Evolutionary conservation across 2,797 vertebrate species (phyloP).

Genomic region (Periophthalmus magnuspinnatus): DNA sequence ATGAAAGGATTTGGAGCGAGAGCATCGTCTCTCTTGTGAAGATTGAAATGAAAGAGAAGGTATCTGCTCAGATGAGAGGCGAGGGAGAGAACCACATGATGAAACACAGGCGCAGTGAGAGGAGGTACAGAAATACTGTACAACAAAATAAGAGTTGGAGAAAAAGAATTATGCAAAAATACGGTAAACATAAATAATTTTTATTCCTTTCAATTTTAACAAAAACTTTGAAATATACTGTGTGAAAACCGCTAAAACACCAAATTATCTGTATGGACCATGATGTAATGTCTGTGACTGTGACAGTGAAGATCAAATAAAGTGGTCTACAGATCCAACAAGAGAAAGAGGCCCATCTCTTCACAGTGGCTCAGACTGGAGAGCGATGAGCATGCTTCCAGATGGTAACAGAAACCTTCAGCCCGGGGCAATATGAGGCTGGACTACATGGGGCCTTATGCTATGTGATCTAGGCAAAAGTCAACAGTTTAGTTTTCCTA

Average conservation of each 20-base stretch:
- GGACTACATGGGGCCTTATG: constrained; percentile 59
- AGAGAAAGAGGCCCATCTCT: background rate
- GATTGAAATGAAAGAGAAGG: constrained; percentile 68
- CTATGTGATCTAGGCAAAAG: constrained; percentile 71
- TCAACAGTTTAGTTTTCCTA: constrained; percentile 76
- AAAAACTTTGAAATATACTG: background rate
- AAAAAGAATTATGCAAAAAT: constrained; percentile 4
- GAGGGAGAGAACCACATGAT: constrained; percentile 47
- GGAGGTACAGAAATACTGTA: constrained; percentile 27
- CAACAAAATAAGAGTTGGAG: constrained; percentile 4
- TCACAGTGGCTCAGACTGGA: constrained; percentile 15
- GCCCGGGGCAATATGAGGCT: constrained; percentile 58
- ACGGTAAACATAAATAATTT: background rate
- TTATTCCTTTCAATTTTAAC: background rate
- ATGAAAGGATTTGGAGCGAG: constrained; percentile 75
- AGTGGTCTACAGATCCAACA: constrained; percentile 9
- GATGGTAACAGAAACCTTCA: constrained; percentile 46
- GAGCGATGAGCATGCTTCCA: constrained; percentile 42
- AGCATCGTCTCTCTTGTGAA: constrained; percentile 69
- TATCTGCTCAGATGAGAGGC: constrained; percentile 63
- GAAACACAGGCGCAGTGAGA: constrained; percentile 32
- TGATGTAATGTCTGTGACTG: constrained; percentile 1
- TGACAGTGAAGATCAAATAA: constrained; percentile 4
- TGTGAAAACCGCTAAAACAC: background rate
- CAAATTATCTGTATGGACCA: background rate